Base-by-base conservation (phyloP, 1,140 invertebrate genomes). In the Temnothorax nylanderi region DNA sequence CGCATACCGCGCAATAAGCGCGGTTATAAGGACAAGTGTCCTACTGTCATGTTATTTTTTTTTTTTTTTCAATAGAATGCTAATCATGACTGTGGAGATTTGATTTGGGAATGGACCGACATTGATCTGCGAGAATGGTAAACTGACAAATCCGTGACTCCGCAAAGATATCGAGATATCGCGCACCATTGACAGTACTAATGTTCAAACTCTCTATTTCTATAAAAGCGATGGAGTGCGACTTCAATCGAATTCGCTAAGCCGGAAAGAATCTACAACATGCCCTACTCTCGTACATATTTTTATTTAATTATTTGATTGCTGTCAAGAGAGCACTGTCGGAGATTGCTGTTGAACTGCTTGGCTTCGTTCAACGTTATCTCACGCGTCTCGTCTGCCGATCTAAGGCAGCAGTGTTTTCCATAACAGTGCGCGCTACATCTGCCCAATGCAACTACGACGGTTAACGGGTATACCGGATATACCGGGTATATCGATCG, bases 1-100 rank as follows among this genome's bases (percentile, higher is more conserved):
- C 80, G 78, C 89, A 85, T 91, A 90, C 74, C 77, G 56, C 58
- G 34, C 56, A 76, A 85, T 51, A 51, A 84, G 26, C 44, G 26
- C 32, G 16, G 51, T 8, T 58, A 16, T 54, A 41, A 74, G 37
- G 16, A 64, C 34, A 80, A 47, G 37, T n/a, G 51, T 84, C 54
- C 37, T 84, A 60, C 54, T 49, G 18, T 26, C 16, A 58, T 41
- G 32, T 32, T 47, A 67, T n/a, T 72, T 58, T 56, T 74, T 58
- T 34, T n/a, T n/a, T 54, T n/a, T 18, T 16, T 49, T 49, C 54
- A 74, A 44, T 49, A 60, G 54, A 10, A 82, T 26, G 34, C 18
- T 41, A n/a, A 4, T 60, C 51, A n/a, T 62, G 18, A 49, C 49
- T 74, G 49, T 60, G 26, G 32, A 74, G 26, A 74, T 49, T 49